Evolutionary conservation across 1,140 invertebrate species (phyloP), one percentile per base, ranked within the genome.

Genomic region (Epicauta chinensis): DNA sequence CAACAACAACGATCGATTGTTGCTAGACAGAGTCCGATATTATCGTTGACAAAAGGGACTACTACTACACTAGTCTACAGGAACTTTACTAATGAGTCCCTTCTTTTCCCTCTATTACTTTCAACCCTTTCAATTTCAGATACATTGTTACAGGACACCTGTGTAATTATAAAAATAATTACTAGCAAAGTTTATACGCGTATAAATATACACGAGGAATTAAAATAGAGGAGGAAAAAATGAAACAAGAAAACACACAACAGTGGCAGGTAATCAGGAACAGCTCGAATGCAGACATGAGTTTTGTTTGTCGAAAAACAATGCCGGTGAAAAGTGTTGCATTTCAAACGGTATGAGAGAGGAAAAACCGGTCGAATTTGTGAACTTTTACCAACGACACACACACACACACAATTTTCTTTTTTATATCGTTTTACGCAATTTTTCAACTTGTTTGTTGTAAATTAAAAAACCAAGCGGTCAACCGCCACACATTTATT

Each of bases 91-190:
- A 47, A 47, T 47, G 45, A 47, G 45, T 17, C 34, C 45, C 35
- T 7, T 47, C 16, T n/a, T n/a, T n/a, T n/a, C n/a, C n/a, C n/a
- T 7, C 23, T 23, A 23, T 23, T 23, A 7, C 23, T 23, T 23
- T 23, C 46, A 37, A 30, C 14, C 16, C 16, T 43, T 43, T 30
- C 32, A 12, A 17, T 31, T 29, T 12, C 40, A 35, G 36, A 17
- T 40, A 34, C 44, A 46, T 45, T 53, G 51, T 35, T 15, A 49
- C 34, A 42, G 17, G 39, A 55, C 46, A 48, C 53, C 45, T 45
- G 44, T 42, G 34, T 55, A 55, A 55, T 55, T 55, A 55, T 55
- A 48, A 49, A 55, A 55, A 55, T 55, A 50, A 55, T 55, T 55
- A 55, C 53, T 47, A 38, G 36, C 46, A 37, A 45, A 13, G 39